These are phyloP conservation scores for Sceloporus undulatus DNA, from an alignment of 2,113 vertebrate genomes.

Conservation along the genomic window DNA sequence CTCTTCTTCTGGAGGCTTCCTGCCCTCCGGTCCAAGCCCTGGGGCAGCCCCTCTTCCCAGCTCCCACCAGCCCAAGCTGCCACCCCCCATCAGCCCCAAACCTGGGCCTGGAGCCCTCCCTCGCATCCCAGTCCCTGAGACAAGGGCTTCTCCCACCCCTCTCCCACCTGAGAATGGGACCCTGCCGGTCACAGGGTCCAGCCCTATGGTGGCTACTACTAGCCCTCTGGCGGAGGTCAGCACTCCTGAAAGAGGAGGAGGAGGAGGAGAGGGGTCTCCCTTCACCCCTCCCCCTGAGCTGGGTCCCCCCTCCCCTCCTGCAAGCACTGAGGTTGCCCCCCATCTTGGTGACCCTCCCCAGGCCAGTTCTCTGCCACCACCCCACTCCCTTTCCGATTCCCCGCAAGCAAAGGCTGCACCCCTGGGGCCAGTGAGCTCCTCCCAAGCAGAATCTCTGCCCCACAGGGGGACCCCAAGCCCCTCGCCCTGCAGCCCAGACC, in stretches of 20 bases:
- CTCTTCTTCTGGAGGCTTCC: neutral
- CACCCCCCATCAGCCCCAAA: neutral
- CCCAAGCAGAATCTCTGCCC: too few relatives aligned
- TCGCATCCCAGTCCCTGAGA: too few relatives aligned
- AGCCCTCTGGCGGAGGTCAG: neutral
- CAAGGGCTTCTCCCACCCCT: neutral
- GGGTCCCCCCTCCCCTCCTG: neutral
- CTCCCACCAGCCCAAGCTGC: neutral
- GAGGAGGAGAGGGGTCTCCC: neutral
- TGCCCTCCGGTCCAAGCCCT: conserved; percentile 38
- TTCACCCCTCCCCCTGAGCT: neutral
- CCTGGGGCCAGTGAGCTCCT: neutral
- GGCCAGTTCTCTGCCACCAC: too few relatives aligned
- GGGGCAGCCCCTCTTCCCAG: neutral
- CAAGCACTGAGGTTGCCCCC: too few relatives aligned
- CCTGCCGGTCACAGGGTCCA: neutral
- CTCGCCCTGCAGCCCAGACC: neutral
- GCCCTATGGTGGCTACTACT: too few relatives aligned
- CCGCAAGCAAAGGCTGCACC: neutral
- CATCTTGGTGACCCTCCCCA: too few relatives aligned
- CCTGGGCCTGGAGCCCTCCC: neutral
- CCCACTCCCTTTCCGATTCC: too few relatives aligned
- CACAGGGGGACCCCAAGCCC: neutral
- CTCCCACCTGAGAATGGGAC: neutral
- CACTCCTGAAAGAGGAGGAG: too few relatives aligned